Conservation (phyloP, 2,888 invertebrate species). For the Rhagium mordax region DNA sequence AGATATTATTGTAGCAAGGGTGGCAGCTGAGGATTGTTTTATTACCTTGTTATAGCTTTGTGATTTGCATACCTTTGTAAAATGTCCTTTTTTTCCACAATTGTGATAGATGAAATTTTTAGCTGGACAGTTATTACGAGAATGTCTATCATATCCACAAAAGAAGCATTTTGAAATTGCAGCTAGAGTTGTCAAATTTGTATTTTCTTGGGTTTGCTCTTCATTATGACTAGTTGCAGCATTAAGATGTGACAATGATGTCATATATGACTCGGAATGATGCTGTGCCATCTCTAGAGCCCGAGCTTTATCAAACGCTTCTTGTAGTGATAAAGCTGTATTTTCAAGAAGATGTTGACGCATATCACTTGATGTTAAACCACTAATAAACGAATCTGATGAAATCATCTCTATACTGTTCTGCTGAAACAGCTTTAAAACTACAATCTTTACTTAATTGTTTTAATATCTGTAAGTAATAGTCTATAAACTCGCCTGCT, state of each 20-base stretch:
- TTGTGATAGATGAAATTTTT: neutral
- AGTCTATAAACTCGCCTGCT: too few species aligned
- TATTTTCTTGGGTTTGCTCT: neutral
- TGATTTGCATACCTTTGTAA: neutral
- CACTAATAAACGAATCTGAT: too few species aligned
- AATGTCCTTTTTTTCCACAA: neutral
- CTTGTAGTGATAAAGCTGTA: too few species aligned
- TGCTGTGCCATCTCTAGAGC: too few species aligned
- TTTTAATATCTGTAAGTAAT: too few species aligned
- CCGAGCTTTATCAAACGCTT: too few species aligned
- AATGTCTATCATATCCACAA: neutral
- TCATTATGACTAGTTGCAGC: neutral
- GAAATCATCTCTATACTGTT: too few species aligned
- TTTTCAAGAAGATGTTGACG: too few species aligned
- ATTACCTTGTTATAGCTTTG: neutral
- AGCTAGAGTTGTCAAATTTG: neutral
- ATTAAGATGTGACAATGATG: neutral
- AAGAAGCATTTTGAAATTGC: neutral
- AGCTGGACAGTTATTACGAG: neutral
- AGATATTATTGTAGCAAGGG: neutral
- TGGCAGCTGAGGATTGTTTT: neutral
- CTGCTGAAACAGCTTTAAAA: too few species aligned
- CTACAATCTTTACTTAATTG: too few species aligned
- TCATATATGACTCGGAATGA: too few species aligned
- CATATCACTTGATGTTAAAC: too few species aligned